A percentile compares a stretch with the other conserved stretches of the same genome.
These are phyloP conservation scores for Monodelphis domestica DNA, from an alignment of 2,797 vertebrate species.

Conservation along the genomic window DNA sequence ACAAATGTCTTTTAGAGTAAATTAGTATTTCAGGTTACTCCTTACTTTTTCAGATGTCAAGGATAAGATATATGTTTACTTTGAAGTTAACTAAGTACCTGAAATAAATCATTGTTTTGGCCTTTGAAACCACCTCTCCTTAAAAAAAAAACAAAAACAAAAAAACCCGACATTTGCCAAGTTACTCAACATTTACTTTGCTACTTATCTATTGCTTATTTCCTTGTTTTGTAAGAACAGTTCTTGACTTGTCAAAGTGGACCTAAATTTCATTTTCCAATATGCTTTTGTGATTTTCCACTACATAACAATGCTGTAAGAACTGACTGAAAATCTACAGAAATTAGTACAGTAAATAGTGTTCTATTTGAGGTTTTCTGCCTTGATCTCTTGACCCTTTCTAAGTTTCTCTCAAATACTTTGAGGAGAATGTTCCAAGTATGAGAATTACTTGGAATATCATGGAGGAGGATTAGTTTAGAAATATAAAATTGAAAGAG, in stretches of 20 bases:
- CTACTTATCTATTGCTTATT: background rate
- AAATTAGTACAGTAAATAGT: background rate
- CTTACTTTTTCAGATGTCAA: background rate
- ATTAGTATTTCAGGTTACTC: background rate
- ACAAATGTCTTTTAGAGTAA: background rate
- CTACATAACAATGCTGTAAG: background rate
- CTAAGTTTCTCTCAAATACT: background rate
- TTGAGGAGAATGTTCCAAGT: background rate
- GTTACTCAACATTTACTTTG: slow-evolving; percentile 17
- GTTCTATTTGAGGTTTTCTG: slow-evolving; percentile 24
- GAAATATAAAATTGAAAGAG: slow-evolving; percentile 5
- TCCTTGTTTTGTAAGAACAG: slow-evolving; percentile 34
- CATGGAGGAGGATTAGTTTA: background rate
- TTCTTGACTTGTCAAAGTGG: slow-evolving; percentile 12
- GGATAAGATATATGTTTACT: background rate
- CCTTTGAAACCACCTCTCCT: background rate
- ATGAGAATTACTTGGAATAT: slow-evolving; percentile 2
- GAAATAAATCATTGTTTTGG: slow-evolving; percentile 2
- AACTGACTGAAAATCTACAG: background rate
- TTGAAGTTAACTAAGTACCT: background rate
- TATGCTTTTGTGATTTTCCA: slow-evolving; percentile 1
- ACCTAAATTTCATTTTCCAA: slow-evolving; percentile 27
- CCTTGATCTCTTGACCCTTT: slow-evolving; percentile 5
- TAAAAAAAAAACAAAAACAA: background rate
- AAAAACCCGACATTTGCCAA: slow-evolving; percentile 22